Base-by-base conservation (phyloP, 2,797 vertebrate genomes). In the Sebastes oblongus region DNA sequence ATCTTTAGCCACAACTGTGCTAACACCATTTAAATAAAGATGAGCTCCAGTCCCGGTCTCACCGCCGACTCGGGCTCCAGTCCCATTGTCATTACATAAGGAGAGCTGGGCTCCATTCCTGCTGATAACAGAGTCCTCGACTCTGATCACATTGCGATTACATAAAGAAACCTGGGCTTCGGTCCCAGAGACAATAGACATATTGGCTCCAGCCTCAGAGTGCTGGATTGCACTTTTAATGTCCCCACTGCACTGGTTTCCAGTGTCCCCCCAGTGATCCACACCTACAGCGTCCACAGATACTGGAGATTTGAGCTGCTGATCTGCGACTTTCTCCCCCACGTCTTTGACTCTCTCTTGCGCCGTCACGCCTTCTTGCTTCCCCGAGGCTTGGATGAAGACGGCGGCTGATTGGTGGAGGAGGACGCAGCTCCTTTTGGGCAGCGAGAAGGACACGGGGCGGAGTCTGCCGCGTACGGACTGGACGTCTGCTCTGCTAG, bases 371-470 rank as follows among this genome's bases (percentile, higher is more conserved):
- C 59, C 27, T 1, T 77, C 90, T 2, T 82, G 88, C 66, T 90
- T 93, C 24, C 78, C 86, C 3, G 85, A 66, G 0, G 91, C 84
- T 73, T 95, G 94, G 68, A 94, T 87, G 54, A 95, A 95, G 61
- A 93, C 86, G 0, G 93, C 92, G 0, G 94, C 94, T 4, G 94
- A 93, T 50, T 91, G 93, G 86, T 94, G 93, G 27, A 93, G 89
- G 12, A 95, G 93, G 67, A 93, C 82, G 3, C 93, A 93, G 81
- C 83, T 93, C 77, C 93, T 84, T 66, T 94, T 95, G 8, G 93
- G 93, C 66, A 95, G 86, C 0, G 94, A 92, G 86, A 95, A 94
- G 61, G 93, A 94, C 24, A 95, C 92, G 0, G 94, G 94, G 0
- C 94, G 92, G 34, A 92, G 65, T 69, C 94, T 81, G 79, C 69